A percentile compares a stretch with the other conserved stretches of the same genome.
Conservation (phyloP, 2,113 vertebrate species). For the Sisor rabdophorus region DNA sequence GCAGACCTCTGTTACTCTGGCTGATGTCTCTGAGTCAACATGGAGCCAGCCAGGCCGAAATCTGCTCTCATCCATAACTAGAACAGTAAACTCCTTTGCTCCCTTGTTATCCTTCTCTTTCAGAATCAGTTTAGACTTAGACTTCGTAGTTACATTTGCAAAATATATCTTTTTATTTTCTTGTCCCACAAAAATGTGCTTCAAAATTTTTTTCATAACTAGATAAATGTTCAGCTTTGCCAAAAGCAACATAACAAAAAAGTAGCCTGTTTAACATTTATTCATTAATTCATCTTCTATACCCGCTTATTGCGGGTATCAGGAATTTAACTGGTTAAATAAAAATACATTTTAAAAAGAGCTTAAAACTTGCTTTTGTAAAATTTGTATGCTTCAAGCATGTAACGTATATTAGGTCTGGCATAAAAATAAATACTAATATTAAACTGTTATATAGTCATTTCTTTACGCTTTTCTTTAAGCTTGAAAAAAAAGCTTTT, state of each 20-base stretch:
- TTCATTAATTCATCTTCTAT: no score
- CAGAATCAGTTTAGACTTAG: background rate
- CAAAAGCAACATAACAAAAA: background rate
- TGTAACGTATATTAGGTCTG: background rate
- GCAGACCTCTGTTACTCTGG: conserved; percentile 43
- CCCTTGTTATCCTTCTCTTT: background rate
- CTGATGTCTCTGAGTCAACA: conserved; percentile 40
- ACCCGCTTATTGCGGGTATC: no score
- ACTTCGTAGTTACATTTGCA: background rate
- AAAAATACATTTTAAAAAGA: background rate
- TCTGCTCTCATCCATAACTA: conserved; percentile 16
- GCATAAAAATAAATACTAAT: background rate
- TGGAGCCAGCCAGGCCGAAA: conserved; percentile 19
- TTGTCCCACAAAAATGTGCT: background rate
- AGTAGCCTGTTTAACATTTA: background rate
- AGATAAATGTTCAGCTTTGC: background rate
- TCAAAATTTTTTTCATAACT: background rate
- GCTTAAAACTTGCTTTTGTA: background rate
- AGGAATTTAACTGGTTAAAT: conserved; percentile 7
- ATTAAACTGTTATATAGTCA: background rate
- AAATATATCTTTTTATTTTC: background rate
- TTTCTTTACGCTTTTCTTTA: background rate
- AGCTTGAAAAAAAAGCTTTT: background rate
- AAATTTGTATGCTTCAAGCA: background rate
- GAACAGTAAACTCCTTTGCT: conserved; percentile 8